Percentiles rank a stretch among this genome's conserved stretches.
Conservation (phyloP, 2,797 vertebrate genomes). For the Falco concolor region DNA sequence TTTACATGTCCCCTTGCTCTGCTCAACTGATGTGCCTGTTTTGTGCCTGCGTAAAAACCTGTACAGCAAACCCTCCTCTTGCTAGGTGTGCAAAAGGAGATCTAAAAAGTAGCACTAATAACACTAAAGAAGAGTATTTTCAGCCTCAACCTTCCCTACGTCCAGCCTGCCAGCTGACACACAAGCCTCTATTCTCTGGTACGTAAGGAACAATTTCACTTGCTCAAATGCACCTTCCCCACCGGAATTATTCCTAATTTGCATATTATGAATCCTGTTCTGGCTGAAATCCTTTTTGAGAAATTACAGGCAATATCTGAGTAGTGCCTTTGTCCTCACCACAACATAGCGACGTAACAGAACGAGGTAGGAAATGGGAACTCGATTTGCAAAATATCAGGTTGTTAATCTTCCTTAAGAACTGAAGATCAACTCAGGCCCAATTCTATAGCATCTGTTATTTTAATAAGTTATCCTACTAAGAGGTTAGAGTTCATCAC, state of each 20-base stretch:
- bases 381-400: not conserved
- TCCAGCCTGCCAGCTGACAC: not conserved
- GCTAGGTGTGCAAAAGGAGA: not conserved
- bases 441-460: not conserved
- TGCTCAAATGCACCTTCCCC: not conserved
- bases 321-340: not conserved
- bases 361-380: not conserved
- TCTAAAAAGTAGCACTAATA: not conserved
- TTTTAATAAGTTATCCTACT: constrained; percentile 23
- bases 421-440: not conserved
- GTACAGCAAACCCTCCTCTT: not conserved
- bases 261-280: not conserved
- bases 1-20: not conserved
- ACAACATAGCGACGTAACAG: accelerated
- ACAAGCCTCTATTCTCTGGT: no score
- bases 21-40: not conserved
- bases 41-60: not conserved
- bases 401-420: constrained; percentile 21
- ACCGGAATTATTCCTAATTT: not conserved
- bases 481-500: not conserved
- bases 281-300: not conserved
- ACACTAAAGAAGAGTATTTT: not conserved
- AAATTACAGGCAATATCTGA: not conserved
- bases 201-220: not conserved
- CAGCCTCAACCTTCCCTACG: not conserved